These are phyloP conservation scores for Cassiopea andromeda DNA, from an alignment of 30 jellyfish, hydroid and myxozoan species.

Conservation along the genomic window DNA sequence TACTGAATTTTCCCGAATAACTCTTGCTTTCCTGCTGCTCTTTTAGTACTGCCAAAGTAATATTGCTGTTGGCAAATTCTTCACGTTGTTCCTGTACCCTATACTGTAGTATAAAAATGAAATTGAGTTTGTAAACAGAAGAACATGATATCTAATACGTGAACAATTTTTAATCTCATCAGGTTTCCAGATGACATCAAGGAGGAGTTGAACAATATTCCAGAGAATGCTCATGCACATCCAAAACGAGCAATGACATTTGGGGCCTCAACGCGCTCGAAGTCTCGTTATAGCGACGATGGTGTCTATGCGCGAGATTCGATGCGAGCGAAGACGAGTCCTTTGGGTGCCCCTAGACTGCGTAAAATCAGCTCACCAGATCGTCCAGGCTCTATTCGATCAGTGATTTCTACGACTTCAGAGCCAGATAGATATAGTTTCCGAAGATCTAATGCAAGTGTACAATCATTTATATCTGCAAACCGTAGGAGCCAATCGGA, in stretches of 20 bases:
- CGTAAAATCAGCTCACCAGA: conserved; percentile 61
- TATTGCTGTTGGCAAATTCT: too few relatives aligned
- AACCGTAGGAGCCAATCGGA: conserved; percentile 68
- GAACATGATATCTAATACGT: neutral
- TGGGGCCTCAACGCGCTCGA: conserved; percentile 46
- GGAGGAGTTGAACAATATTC: conserved; percentile 59
- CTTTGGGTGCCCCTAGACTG: conserved; percentile 11
- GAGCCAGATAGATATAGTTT: conserved; percentile 67
- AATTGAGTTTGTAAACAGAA: neutral
- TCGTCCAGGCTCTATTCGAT: conserved; percentile 72
- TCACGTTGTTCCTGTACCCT: too few relatives aligned
- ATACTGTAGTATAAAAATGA: neutral
- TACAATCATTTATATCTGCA: conserved; percentile 28
- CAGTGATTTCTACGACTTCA: conserved; percentile 59
- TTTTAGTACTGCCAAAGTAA: too few relatives aligned
- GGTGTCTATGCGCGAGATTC: conserved; percentile 64
- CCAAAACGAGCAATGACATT: conserved; percentile 60
- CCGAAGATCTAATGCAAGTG: conserved; percentile 55
- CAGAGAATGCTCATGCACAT: conserved; percentile 42
- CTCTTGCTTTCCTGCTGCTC: neutral
- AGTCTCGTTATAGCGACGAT: conserved; percentile 68
- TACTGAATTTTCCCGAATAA: neutral
- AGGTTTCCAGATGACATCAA: conserved; percentile 68
- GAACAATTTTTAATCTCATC: neutral
- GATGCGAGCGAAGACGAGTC: conserved; percentile 32